Evolutionary conservation across 1,140 invertebrate species (phyloP).

Genomic region (Copidosoma floridanum): DNA sequence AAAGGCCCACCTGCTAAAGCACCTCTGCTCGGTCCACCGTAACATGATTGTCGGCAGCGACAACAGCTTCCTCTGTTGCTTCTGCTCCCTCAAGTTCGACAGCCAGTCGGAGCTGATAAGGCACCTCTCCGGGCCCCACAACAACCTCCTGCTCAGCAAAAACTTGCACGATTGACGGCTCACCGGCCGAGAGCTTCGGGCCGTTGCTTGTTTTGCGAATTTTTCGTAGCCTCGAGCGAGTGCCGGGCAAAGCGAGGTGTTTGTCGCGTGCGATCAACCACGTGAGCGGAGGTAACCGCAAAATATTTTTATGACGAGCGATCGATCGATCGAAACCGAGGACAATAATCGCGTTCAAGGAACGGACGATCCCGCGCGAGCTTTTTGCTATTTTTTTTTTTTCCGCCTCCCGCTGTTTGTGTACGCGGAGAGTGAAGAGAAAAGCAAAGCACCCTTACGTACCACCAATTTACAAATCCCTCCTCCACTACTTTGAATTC

Average conservation of each 20-base stretch:
- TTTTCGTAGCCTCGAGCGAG: too few relatives aligned
- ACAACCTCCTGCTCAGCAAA: constrained; percentile 80
- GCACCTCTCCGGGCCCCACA: constrained; percentile 81
- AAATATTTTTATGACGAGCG: constrained; percentile 15
- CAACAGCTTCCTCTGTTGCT: constrained; percentile 78
- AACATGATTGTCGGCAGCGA: constrained; percentile 75
- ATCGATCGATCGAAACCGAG: constrained; percentile 13
- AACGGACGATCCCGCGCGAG: background rate
- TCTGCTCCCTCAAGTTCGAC: constrained; percentile 80
- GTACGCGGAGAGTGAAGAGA: too few relatives aligned
- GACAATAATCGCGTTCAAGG: constrained; percentile 18
- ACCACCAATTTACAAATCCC: too few relatives aligned
- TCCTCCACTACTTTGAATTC: background rate
- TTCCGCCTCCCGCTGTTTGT: too few relatives aligned
- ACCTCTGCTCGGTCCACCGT: constrained; percentile 81
- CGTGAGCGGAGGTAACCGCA: too few relatives aligned
- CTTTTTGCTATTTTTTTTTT: too few relatives aligned
- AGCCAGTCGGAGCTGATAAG: constrained; percentile 79
- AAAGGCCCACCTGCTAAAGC: constrained; percentile 81
- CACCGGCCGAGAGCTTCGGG: background rate
- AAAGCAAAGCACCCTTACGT: too few relatives aligned
- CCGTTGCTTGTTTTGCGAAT: too few relatives aligned
- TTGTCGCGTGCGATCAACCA: too few relatives aligned
- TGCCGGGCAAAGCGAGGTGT: background rate
- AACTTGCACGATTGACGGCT: constrained; percentile 69